A percentile compares a stretch with the other conserved stretches of the same genome.
phyloP scores from a whole-genome alignment of 2,797 vertebrate genomes.

The Sebastes cheni region DNA sequence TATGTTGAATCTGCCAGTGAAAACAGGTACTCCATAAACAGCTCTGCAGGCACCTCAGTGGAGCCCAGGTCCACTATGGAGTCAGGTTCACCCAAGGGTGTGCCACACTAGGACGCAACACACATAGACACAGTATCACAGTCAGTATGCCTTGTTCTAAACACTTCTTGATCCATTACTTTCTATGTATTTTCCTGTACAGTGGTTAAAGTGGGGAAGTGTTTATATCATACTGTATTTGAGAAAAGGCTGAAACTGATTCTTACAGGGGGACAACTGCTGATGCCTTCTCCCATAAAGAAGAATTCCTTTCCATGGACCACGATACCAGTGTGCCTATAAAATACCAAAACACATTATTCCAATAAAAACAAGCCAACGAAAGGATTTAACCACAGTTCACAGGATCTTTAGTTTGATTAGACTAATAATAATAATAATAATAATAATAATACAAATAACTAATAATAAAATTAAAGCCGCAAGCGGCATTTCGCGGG shows the following conservation, averaged over 20 bases:
- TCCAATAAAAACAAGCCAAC: neutral
- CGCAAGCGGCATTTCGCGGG: no score
- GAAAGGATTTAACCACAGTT: neutral
- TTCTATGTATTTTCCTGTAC: neutral
- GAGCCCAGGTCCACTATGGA: conserved; percentile 89
- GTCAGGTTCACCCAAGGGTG: conserved; percentile 88
- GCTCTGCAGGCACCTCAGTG: conserved; percentile 93
- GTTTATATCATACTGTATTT: neutral
- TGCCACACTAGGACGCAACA: conserved; percentile 83
- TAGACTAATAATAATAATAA: neutral
- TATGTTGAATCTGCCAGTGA: conserved; percentile 88
- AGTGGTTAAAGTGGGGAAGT: neutral
- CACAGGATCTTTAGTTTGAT: neutral
- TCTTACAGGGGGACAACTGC: conserved; percentile 88
- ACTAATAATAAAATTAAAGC: no score
- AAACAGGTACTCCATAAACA: conserved; percentile 91
- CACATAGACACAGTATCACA: conserved; percentile 5
- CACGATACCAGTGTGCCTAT: conserved; percentile 96
- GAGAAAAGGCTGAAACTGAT: neutral
- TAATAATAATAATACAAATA: no score
- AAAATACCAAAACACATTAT: neutral
- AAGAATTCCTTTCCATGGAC: conserved; percentile 94
- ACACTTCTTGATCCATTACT: neutral
- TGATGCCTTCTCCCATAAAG: conserved; percentile 90
- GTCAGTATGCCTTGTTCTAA: neutral